These are phyloP conservation scores for Centruroides vittatus DNA, from an alignment of 1,140 invertebrate species.

Conservation along the genomic window DNA sequence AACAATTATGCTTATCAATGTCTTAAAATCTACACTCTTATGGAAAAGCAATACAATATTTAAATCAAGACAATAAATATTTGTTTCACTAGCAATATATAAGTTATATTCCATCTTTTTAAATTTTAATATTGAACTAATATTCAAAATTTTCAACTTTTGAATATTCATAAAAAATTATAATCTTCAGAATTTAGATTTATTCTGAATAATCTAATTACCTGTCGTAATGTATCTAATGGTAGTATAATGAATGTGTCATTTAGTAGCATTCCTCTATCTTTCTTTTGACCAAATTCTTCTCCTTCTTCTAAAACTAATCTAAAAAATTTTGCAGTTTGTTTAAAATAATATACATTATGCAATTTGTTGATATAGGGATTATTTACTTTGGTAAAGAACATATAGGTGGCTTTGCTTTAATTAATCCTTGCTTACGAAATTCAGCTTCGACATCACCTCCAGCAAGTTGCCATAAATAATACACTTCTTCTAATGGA, in stretches of 20 bases:
- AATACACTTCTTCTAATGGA: slow-evolving; percentile 66
- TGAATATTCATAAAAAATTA: too few species aligned
- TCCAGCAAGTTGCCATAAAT: slow-evolving; percentile 88
- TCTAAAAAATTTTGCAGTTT: slow-evolving; percentile 33
- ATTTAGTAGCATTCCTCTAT: slow-evolving; percentile 66
- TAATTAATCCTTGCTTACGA: slow-evolving; percentile 77
- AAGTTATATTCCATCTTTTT: too few species aligned
- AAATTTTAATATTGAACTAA: too few species aligned
- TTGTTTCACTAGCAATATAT: too few species aligned
- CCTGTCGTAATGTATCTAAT: slow-evolving; percentile 46
- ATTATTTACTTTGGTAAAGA: slow-evolving; percentile 34
- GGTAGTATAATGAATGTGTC: slow-evolving; percentile 65
- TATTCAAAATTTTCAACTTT: too few species aligned
- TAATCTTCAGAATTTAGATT: too few species aligned
- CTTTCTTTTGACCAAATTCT: slow-evolving; percentile 55
- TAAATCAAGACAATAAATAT: too few species aligned
- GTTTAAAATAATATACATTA: slow-evolving; percentile 1
- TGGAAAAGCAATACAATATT: too few species aligned
- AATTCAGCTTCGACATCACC: slow-evolving; percentile 82
- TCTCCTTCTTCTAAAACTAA: slow-evolving; percentile 64
- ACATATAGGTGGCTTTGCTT: slow-evolving; percentile 39
- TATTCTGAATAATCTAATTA: background rate
- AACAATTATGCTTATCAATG: too few species aligned
- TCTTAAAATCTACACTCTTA: too few species aligned
- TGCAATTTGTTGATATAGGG: background rate